Percentiles rank a stretch among this genome's conserved stretches.
These are phyloP conservation scores for Dascillus cervinus DNA, from an alignment of 2,888 invertebrate species.

Conservation along the genomic window DNA sequence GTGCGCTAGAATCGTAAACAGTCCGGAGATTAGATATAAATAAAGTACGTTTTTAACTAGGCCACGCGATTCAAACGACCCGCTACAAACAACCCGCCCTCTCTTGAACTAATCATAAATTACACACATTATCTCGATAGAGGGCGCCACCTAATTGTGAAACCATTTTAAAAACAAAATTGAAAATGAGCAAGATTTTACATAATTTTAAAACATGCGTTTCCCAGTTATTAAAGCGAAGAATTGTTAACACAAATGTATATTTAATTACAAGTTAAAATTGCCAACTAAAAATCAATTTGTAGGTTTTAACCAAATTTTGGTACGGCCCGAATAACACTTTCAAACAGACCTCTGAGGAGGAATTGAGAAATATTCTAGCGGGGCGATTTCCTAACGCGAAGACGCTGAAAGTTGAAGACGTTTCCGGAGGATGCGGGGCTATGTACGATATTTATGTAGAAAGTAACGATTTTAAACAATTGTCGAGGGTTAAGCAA, in stretches of 20 bases:
- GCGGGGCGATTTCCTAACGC: slow-evolving; percentile 52
- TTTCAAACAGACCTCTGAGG: slow-evolving; percentile 10
- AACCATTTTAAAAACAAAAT: too few species aligned
- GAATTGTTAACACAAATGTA: neutral
- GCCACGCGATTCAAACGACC: too few species aligned
- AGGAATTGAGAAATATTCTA: slow-evolving; percentile 41
- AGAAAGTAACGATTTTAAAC: slow-evolving; percentile 62
- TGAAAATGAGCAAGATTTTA: slow-evolving; percentile 3
- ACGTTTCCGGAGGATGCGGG: slow-evolving; percentile 74
- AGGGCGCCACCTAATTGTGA: too few species aligned
- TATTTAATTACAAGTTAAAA: too few species aligned
- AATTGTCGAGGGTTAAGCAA: slow-evolving; percentile 63
- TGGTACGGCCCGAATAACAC: slow-evolving; percentile 3
- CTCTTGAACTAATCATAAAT: too few species aligned
- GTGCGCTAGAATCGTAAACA: too few species aligned
- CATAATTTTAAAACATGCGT: neutral
- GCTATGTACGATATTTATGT: slow-evolving; percentile 72
- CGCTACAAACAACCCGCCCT: too few species aligned
- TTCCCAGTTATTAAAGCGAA: neutral
- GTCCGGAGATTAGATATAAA: too few species aligned
- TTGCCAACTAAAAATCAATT: too few species aligned
- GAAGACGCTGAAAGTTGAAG: slow-evolving; percentile 55
- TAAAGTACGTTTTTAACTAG: too few species aligned
- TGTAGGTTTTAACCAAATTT: slow-evolving; percentile 1
- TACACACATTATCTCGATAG: too few species aligned